phyloP scores from a whole-genome alignment of 2,797 vertebrate species.

The Spinus olivaceus region DNA sequence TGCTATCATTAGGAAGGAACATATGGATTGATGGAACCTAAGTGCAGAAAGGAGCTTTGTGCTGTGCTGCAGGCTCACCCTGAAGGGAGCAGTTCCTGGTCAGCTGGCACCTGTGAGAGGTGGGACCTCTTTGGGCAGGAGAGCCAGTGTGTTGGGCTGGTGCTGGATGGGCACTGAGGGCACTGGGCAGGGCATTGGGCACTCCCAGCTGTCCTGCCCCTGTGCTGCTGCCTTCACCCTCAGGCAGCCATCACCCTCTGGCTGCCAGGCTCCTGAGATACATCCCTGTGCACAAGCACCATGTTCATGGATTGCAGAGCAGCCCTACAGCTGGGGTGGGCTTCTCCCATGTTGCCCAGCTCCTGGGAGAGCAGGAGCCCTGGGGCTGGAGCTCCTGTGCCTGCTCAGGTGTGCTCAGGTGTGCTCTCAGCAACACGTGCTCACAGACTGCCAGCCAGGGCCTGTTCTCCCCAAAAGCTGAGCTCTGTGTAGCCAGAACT shows the following conservation, averaged over 20 bases:
- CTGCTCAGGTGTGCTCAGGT: neutral
- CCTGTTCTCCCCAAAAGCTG: neutral
- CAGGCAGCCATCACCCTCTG: neutral
- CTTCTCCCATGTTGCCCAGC: neutral
- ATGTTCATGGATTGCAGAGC: neutral
- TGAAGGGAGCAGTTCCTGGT: neutral
- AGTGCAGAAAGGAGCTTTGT: neutral
- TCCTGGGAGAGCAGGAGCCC: neutral
- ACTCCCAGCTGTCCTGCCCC: neutral
- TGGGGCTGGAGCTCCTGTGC: accelerated
- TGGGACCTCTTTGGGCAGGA: neutral
- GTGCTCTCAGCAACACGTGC: neutral
- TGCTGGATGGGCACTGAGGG: neutral
- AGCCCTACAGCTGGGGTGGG: neutral
- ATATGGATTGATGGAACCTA: neutral
- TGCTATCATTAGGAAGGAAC: neutral
- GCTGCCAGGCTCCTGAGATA: neutral
- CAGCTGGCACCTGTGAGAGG: accelerated
- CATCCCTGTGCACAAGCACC: neutral
- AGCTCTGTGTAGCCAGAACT: neutral
- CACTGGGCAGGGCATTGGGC: neutral
- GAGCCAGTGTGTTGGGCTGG: accelerated
- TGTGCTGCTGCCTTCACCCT: neutral
- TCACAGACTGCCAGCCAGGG: neutral
- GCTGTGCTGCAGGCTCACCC: neutral